Percentiles rank a stretch among this genome's conserved stretches.
Evolutionary conservation across 2,113 vertebrate genomes (phyloP).

Genomic region (Nyctereutes procyonoides): DNA sequence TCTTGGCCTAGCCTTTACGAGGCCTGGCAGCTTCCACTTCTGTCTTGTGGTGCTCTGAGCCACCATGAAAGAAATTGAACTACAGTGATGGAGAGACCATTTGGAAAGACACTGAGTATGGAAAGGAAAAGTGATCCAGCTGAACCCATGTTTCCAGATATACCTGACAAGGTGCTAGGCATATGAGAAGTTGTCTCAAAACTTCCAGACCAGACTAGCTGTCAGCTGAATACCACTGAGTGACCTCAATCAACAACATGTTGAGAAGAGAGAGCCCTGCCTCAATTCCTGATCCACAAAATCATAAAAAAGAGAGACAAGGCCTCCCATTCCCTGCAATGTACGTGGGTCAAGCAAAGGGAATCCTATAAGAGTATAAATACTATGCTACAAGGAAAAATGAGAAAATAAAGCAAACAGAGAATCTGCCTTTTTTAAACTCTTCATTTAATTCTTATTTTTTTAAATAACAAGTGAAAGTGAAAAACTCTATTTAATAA

Average conservation of each 20-base stretch:
- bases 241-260: background rate
- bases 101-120: background rate
- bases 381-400: background rate
- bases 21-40: background rate
- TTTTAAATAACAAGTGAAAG: background rate
- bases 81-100: background rate
- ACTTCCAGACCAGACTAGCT: background rate
- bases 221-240: background rate
- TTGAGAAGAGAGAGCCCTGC: background rate
- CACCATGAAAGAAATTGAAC: background rate
- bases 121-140: background rate
- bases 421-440: background rate
- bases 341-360: background rate
- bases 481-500: constrained; percentile 24
- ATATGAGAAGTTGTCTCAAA: background rate
- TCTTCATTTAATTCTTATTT: background rate
- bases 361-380: background rate
- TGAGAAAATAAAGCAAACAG: background rate
- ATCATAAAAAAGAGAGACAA: background rate
- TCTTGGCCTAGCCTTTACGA: background rate
- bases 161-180: background rate
- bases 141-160: background rate
- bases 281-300: background rate
- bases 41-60: background rate
- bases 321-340: background rate